Evolutionary conservation across 2,888 invertebrate species (phyloP).

Genomic region (Tetanocera ferruginea): DNA sequence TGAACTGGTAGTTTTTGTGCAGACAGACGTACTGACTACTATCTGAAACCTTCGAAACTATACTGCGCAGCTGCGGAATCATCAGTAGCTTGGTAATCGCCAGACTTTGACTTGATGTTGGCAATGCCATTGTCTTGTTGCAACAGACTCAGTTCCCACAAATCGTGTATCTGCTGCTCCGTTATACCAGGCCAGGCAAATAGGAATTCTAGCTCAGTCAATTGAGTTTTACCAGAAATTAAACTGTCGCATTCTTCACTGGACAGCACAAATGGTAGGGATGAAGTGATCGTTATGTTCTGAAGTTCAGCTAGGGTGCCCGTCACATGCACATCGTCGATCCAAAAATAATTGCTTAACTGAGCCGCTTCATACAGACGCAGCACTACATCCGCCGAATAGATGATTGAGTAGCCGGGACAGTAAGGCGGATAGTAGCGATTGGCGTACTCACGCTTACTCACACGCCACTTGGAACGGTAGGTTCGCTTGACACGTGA

Average conservation of each 20-base stretch:
- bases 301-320: slow-evolving; percentile 74
- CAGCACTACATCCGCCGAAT: slow-evolving; percentile 75
- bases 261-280: slow-evolving; percentile 58
- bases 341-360: slow-evolving; percentile 80
- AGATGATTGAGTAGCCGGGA: slow-evolving; percentile 79
- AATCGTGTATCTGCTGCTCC: slow-evolving; percentile 67
- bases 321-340: slow-evolving; percentile 85
- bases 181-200: slow-evolving; percentile 69
- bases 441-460: slow-evolving; percentile 75
- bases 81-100: neutral
- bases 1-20: neutral
- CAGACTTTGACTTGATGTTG: neutral
- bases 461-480: slow-evolving; percentile 83
- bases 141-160: slow-evolving; percentile 60
- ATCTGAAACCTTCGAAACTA: slow-evolving; percentile 22
- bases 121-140: neutral
- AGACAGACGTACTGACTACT: neutral
- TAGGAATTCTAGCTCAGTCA: slow-evolving; percentile 61
- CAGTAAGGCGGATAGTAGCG: slow-evolving; percentile 81
- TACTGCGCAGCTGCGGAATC: neutral
- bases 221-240: slow-evolving; percentile 56
- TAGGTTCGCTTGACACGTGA: slow-evolving; percentile 74
- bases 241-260: slow-evolving; percentile 52
- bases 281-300: slow-evolving; percentile 70
- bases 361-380: slow-evolving; percentile 75